Conservation (phyloP, 2,113 vertebrate species). For the Notechis scutatus region DNA sequence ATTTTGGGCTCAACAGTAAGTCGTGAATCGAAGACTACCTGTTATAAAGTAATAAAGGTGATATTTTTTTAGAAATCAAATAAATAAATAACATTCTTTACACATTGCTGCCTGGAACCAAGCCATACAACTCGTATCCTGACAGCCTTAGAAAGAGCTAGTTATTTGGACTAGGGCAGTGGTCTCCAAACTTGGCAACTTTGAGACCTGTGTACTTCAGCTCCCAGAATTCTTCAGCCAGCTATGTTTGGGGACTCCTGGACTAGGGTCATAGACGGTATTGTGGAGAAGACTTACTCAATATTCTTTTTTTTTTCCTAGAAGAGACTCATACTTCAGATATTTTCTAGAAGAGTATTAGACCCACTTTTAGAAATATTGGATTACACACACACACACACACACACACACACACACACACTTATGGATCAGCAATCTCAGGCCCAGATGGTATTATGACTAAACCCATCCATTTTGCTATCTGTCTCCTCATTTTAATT, state of each 20-base stretch:
- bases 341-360: neutral
- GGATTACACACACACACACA: too few species aligned
- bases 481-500: neutral
- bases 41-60: neutral
- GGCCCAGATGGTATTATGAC: neutral
- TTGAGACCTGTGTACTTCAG: too few species aligned
- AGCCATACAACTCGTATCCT: neutral
- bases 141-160: neutral
- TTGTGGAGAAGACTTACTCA: neutral
- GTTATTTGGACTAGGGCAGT: neutral
- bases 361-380: neutral
- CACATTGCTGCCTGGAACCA: neutral
- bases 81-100: neutral
- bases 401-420: too few species aligned
- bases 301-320: neutral
- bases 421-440: neutral
- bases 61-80: neutral
- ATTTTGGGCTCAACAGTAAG: neutral
- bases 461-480: neutral
- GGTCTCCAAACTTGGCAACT: too few species aligned
- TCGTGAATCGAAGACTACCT: neutral
- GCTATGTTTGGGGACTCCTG: too few species aligned
- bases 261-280: neutral
- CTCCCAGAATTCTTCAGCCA: too few species aligned
- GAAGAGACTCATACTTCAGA: neutral